Evolutionary conservation across 2,888 invertebrate genomes (phyloP).

Genomic region (Andrena minutula): DNA sequence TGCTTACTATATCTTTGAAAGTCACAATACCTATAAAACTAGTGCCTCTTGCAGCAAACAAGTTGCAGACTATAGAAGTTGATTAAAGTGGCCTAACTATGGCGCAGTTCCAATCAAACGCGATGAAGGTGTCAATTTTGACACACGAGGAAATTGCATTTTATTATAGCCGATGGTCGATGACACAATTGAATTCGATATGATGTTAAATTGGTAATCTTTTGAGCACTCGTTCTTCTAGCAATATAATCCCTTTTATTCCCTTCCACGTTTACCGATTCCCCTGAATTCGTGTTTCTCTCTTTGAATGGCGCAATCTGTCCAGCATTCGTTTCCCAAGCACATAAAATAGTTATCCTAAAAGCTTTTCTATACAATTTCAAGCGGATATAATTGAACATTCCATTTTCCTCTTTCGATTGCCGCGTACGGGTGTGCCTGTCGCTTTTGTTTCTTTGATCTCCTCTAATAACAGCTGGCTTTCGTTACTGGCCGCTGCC

Average conservation of each 20-base stretch:
- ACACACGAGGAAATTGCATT: neutral
- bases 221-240: neutral
- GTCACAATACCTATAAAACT: no score
- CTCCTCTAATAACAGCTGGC: constrained; percentile 27
- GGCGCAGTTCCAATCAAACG: no score
- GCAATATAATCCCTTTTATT: neutral
- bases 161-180: neutral
- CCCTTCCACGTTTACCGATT: neutral
- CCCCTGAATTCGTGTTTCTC: neutral
- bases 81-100: no score
- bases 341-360: neutral
- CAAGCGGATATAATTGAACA: constrained; percentile 28
- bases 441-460: constrained; percentile 35
- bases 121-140: neutral
- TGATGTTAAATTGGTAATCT: constrained; percentile 4
- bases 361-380: neutral
- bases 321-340: neutral
- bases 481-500: constrained; percentile 29
- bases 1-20: no score
- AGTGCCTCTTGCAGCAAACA: no score
- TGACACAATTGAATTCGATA: neutral
- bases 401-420: constrained; percentile 14
- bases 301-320: neutral
- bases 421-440: neutral
- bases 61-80: no score